Evolutionary conservation across 1,140 invertebrate species (phyloP), one percentile per base, ranked within the genome.

Genomic region (Ceratina japonica): DNA sequence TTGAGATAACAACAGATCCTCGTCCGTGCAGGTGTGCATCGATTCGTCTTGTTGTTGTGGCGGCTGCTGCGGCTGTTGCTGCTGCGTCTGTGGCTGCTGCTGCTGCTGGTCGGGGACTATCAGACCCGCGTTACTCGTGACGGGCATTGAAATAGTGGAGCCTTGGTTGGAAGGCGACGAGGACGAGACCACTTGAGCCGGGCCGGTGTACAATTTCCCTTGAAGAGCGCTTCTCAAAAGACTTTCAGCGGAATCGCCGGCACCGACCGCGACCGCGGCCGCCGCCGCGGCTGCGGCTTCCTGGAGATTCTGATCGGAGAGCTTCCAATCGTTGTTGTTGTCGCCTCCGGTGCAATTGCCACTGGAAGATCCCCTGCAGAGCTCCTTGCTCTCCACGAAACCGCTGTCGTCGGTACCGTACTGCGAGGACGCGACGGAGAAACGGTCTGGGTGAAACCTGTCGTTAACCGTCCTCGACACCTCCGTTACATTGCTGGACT

Each of bases 261-360:
- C 86, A 0, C 83, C 82, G 0, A 87, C 86, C 15, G 84, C 84
- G 52, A 84, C 95, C 49, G 94, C 92, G 8, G 93, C 90, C 15
- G 93, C 93, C 0, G 76, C 84, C 0, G 79, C 81, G 1, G 76
- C 87, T 0, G 82, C 83, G 0, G 83, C 85, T 13, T 95, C 94
- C n/a, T 93, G 93, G 58, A 94, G 91, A 88, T 96, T 96, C 87
- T 95, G 94, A 87, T 96, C 94, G 2, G 95, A 94, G 70, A 95
- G 92, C 85, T 96, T 96, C 96, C 95, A 96, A 86, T 96, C 95
- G 91, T 97, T 96, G 88, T 96, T 96, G 82, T 96, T 96, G 85
- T 96, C 96, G 52, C 92, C 93, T 76, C 95, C 95, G 72, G 94
- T 63, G 87, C 85, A 86, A 2, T 86, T 86, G 12, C 70, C 89